Conservation (phyloP, 2,797 vertebrate genomes). For the Bradypodion pumilum region DNA sequence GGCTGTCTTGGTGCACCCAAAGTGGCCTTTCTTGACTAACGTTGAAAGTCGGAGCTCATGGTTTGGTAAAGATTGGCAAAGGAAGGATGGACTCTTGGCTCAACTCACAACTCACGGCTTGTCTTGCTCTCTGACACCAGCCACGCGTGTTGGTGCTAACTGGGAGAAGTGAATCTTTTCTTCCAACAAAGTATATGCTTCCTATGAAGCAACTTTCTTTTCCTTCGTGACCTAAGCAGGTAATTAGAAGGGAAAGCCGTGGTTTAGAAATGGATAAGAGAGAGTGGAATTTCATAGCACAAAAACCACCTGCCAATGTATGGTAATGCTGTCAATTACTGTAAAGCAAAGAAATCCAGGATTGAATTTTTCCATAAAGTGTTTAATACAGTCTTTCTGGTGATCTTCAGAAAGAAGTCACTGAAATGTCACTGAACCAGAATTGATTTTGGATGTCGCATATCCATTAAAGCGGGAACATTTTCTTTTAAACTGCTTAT, state of each 20-base stretch:
- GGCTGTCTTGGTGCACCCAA: not conserved
- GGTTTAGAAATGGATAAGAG: constrained; percentile 18
- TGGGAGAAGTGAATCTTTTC: not conserved
- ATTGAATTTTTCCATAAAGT: constrained; percentile 60
- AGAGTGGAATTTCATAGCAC: constrained; percentile 73
- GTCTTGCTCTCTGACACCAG: not conserved
- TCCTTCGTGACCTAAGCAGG: constrained; percentile 20
- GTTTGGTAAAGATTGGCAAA: not conserved
- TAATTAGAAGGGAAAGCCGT: constrained; percentile 29
- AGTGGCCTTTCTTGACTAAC: not conserved
- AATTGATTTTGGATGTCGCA: constrained; percentile 58
- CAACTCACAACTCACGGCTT: not conserved
- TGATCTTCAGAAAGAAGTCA: constrained; percentile 41
- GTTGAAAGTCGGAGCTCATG: not conserved
- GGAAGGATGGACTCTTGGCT: no score
- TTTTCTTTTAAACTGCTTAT: constrained; percentile 70
- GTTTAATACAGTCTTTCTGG: constrained; percentile 52
- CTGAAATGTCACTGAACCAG: constrained; percentile 61
- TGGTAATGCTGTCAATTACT: constrained; percentile 78
- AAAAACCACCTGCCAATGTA: constrained; percentile 73
- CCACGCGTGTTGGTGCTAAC: not conserved
- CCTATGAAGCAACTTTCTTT: not conserved
- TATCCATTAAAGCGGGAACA: constrained; percentile 58
- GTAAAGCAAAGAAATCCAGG: constrained; percentile 65
- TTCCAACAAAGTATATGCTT: not conserved